Base-by-base conservation (phyloP, 2,797 vertebrate genomes). In the Graptemys geographica region DNA sequence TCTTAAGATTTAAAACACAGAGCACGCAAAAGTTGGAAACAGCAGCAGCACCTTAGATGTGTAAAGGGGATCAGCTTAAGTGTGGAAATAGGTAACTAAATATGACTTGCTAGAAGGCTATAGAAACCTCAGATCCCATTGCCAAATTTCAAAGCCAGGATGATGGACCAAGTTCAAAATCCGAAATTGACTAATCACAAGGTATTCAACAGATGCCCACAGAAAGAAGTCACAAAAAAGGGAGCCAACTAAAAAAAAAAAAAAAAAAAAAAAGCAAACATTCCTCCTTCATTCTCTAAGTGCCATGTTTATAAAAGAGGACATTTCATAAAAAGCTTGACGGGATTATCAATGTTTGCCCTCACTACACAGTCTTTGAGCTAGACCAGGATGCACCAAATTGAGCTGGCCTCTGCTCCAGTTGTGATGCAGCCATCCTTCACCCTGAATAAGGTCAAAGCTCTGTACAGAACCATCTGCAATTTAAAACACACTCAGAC, bases 261-360 rank as follows among this genome's bases (percentile, higher is more conserved):
- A 83, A 81, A 19, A 84, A 19, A 84, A 37, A 41, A 31, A 57
- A 53, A 53, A 31, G 57, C 15, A 90, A 92, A 49, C 55, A 82
- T 25, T 91, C 18, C 62, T 93, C 37, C 57, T 93, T 84, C 62
- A 65, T 56, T 56, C 80, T 33, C 76, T 86, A 95, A 96, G 81
- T 79, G 93, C 86, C 74, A 86, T 21, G 72, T 84, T 85, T 84
- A 86, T 89, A 44, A 86, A 28, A 91, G 88, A 84, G 56, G 44
- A 11, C 12, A 33, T 88, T 84, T 93, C 74, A 33, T 80, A 81
- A 83, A 93, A 92, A 95, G n/a, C 28, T 69, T 19, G n/a, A 55
- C 87, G 92, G 27, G 47, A 86, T 93, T 62, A 78, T 81, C 91
- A 84, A 9, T 6, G 55, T 47, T 84, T 82, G 90, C 80, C 92